Conservation (phyloP, 2,113 vertebrate species). For the Xiphophorus hellerii region DNA sequence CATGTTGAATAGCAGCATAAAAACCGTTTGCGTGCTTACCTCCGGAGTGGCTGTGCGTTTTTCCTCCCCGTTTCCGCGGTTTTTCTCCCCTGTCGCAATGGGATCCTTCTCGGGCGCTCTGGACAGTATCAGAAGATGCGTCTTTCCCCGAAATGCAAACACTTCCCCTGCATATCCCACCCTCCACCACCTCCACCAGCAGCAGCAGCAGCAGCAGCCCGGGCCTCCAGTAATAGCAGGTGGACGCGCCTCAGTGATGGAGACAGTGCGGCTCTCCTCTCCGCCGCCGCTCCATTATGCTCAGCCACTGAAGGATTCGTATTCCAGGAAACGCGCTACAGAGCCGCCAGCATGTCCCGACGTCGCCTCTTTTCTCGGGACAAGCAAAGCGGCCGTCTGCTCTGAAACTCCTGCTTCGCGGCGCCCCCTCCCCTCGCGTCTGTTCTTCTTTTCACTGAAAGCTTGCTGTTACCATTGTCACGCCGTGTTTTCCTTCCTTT, state of each 20-base stretch:
- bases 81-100: slow-evolving; percentile 62
- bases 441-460: slow-evolving; percentile 57
- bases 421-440: slow-evolving; percentile 53
- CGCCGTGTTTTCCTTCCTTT: slow-evolving; percentile 48
- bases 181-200: slow-evolving; percentile 33
- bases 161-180: slow-evolving; percentile 79
- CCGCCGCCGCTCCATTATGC: slow-evolving; percentile 80
- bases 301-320: slow-evolving; percentile 72
- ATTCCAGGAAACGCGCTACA: slow-evolving; percentile 75
- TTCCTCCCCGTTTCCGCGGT: slow-evolving; percentile 23
- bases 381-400: slow-evolving; percentile 51
- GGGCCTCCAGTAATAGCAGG: slow-evolving; percentile 85
- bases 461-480: slow-evolving; percentile 82
- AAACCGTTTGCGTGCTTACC: slow-evolving; percentile 73
- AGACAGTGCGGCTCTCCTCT: slow-evolving; percentile 78
- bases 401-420: slow-evolving; percentile 59
- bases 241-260: slow-evolving; percentile 88
- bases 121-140: slow-evolving; percentile 71
- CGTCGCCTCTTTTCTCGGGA: slow-evolving; percentile 59
- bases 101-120: slow-evolving; percentile 71
- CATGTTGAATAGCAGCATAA: slow-evolving; percentile 61
- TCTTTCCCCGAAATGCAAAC: slow-evolving; percentile 76
- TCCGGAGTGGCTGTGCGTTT: slow-evolving; percentile 51
- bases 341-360: slow-evolving; percentile 68
- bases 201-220: slow-evolving; percentile 60